Percentiles rank a stretch among this genome's conserved stretches.
Conservation (phyloP, 2,113 vertebrate genomes). For the Melospiza georgiana region DNA sequence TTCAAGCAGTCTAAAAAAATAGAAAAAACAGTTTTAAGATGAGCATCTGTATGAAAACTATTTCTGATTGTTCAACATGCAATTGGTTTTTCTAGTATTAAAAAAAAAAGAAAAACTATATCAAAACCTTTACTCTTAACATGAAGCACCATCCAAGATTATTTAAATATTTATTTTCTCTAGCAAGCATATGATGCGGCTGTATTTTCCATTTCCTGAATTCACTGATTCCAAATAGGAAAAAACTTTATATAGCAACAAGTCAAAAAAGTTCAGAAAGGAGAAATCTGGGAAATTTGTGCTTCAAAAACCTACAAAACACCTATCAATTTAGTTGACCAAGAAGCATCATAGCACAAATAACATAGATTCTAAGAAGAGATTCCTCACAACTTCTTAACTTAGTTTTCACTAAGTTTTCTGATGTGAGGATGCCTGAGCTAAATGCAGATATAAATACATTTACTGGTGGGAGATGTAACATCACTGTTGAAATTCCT, state of each 20-base stretch:
- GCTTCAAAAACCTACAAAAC: background rate
- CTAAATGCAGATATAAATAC: background rate
- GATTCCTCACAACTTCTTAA: background rate
- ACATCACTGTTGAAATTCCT: background rate
- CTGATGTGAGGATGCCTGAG: background rate
- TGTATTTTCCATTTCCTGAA: background rate
- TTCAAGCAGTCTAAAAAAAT: background rate
- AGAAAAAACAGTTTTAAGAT: background rate
- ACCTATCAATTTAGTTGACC: background rate
- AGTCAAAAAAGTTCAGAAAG: background rate
- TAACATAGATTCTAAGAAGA: background rate
- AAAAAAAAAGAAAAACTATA: background rate
- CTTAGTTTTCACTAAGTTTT: background rate
- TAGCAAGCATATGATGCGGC: background rate
- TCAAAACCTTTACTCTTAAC: background rate
- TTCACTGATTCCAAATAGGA: background rate
- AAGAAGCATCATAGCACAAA: background rate
- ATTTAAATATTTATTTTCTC: background rate
- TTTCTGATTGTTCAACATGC: background rate
- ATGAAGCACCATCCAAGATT: background rate
- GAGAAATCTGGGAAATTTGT: background rate
- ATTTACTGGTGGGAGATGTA: background rate
- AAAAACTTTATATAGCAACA: background rate
- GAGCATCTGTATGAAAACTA: background rate
- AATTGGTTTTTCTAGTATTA: background rate